phyloP scores from a whole-genome alignment of 2,888 invertebrate genomes.

The Seira sanloemensis region DNA sequence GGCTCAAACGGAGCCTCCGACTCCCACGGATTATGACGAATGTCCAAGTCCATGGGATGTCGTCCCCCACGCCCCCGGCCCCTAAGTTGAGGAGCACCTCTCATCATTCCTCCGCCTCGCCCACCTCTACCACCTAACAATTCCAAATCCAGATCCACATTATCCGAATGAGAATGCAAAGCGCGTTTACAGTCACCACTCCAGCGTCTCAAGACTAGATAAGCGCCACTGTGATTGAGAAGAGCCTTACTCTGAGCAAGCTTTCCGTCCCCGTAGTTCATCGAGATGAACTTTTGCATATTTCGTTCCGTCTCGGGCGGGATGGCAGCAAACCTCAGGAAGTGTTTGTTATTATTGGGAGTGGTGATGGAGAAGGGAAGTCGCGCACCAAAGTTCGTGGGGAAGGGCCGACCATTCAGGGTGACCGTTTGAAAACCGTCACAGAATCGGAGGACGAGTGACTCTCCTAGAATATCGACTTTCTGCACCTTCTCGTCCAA shows the following conservation, averaged over 20 bases:
- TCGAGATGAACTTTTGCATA: slow-evolving; percentile 57
- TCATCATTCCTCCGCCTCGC: slow-evolving; percentile 27
- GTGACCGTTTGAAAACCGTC: slow-evolving; percentile 86
- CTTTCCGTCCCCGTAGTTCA: slow-evolving; percentile 40
- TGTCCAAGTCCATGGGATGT: neutral
- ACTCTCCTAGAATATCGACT: slow-evolving; percentile 80
- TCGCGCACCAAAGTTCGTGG: slow-evolving; percentile 84
- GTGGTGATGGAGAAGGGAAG: slow-evolving; percentile 87
- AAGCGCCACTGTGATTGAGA: neutral
- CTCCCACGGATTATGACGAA: slow-evolving; percentile 47
- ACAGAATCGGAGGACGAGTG: slow-evolving; percentile 87
- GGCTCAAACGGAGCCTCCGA: slow-evolving; percentile 7
- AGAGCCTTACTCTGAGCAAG: neutral
- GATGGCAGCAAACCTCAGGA: slow-evolving; percentile 85
- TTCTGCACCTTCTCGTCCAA: slow-evolving; percentile 89
- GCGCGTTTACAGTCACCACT: slow-evolving; percentile 15
- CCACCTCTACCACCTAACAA: slow-evolving; percentile 40
- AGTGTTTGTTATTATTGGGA: slow-evolving; percentile 84
- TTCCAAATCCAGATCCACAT: slow-evolving; percentile 12
- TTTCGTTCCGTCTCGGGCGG: slow-evolving; percentile 86
- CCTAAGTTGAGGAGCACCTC: slow-evolving; percentile 19
- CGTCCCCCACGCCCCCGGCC: slow-evolving; percentile 43
- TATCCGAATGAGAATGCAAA: neutral
- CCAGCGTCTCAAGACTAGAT: neutral
- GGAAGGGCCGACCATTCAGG: slow-evolving; percentile 84